Evolutionary conservation across 1,140 invertebrate genomes (phyloP), one percentile per base, ranked within the genome.

Genomic region (Trichogramma pretiosum): DNA sequence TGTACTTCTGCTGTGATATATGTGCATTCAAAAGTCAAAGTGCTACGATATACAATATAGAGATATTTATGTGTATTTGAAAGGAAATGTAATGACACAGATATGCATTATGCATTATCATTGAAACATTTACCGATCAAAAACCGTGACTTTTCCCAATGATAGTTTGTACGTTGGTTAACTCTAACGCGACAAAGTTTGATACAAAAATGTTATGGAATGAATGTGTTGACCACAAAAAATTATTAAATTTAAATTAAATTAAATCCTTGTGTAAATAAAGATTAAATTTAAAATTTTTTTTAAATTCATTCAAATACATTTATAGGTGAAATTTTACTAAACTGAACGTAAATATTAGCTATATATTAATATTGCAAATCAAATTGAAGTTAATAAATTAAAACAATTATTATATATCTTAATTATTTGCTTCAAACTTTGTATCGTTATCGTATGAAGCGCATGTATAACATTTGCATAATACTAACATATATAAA

Each of bases 1-100:
- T 45, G 42, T 54, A 54, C 32, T 51, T 35, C 46, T 48, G 48
- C 53, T 54, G 53, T 54, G 53, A 54, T 54, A 54, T 48, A 44
- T 48, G 53, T 54, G 49, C 53, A 54, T 54, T 54, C 42, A 46
- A 38, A 50, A 46, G 43, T 50, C 42, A 46, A n/a, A 50, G 37
- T 46, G 43, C 48, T 46, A 50, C 22, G 37, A 30, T 36, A 49
- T 36, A 39, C 16, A 36, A 28, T 33, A 34, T 24, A 22, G 21
- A 22, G 5, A 33, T 42, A 35, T 38, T 45, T 44, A 45, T 50
- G 41, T 39, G 22, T 30, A 22, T 37, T 34, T 32, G 10, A 18
- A 45, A 50, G 30, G 36, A 30, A 28, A 50, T 50, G 41, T 50
- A 40, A 49, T n/a, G n/a, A n/a, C n/a, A n/a, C n/a, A n/a, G n/a